phyloP scores from a whole-genome alignment of 1,140 invertebrate genomes.

The Drosophila tropicalis region DNA sequence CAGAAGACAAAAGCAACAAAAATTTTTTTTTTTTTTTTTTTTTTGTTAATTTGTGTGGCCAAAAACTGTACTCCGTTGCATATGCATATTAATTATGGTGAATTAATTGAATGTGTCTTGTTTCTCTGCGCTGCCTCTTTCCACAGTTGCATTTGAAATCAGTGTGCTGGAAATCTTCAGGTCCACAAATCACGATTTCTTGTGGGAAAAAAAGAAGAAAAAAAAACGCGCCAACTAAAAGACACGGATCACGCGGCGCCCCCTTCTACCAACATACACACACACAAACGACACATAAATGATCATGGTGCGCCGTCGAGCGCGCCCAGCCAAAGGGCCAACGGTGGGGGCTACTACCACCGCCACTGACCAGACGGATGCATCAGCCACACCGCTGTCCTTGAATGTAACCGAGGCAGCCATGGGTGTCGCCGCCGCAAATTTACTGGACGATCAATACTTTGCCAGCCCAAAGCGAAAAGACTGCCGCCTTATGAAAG shows the following conservation, averaged over 20 bases:
- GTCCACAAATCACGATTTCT: constrained; percentile 27
- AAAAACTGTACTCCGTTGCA: constrained; percentile 67
- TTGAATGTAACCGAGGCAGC: constrained; percentile 39
- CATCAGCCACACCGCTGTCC: constrained; percentile 28
- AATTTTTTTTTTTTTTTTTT: constrained; percentile 72
- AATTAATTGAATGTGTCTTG: constrained; percentile 11
- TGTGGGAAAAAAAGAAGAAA: constrained; percentile 26
- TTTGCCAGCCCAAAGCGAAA: constrained; percentile 83
- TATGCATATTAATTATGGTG: constrained; percentile 23
- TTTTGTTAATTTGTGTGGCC: constrained; percentile 69
- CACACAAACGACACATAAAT: constrained; percentile 36
- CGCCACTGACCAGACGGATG: constrained; percentile 17
- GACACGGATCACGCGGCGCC: constrained; percentile 42
- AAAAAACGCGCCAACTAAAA: constrained; percentile 55
- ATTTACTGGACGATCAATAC: constrained; percentile 77
- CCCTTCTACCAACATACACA: background rate
- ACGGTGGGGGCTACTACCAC: constrained; percentile 14
- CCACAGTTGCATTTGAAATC: background rate
- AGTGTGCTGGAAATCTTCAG: constrained; percentile 31
- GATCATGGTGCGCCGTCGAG: constrained; percentile 74
- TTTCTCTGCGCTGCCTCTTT: constrained; percentile 35
- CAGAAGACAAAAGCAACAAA: constrained; percentile 55
- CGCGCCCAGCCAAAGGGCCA: constrained; percentile 63
- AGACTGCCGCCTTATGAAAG: constrained; percentile 79
- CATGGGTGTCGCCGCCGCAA: constrained; percentile 29